Base-by-base conservation (phyloP, 2,888 invertebrate genomes). In the Synergus itoensis region DNA sequence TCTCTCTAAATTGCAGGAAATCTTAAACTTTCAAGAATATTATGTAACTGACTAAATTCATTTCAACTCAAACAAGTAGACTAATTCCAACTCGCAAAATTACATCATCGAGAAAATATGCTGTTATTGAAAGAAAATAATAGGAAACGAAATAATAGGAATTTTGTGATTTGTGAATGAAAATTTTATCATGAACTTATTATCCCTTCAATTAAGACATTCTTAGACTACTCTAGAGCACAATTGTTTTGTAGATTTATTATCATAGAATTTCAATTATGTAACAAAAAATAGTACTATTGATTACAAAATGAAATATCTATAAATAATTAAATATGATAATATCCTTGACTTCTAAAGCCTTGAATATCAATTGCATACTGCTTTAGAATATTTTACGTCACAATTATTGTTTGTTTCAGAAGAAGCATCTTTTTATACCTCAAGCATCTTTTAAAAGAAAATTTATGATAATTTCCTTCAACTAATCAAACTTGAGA, bases 381-480 rank as follows among this genome's bases (percentile, higher is more conserved):
- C 60, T 60, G 28, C 28, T 60, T 60, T 60, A 60, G 14, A 60
- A 21, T 12, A 60, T 21, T 60, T 60, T 60, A 18, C 60, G 60
- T 60, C 18, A 60, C 12, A 1, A 28, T 21, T 11, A 60, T 21
- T 60, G 21, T 28, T 60, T 28, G 60, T 5, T 60, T 60, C 12
- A 60, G 12, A 60, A 60, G 21, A 60, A 60, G 21, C 11, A 28
- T 11, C 60, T 60, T 60, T 60, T 73, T 73, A 45, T 73, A 21
- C 14, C 73, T 14, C 5, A 28, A 53, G 1, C n/a, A 53, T 53
- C 16, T 75, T 75, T 16, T 16, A 69, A 43, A 43, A 45, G 45
- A 45, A 45, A 45, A 5, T 45, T 45, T 12, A 60, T 28, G 11
- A 60, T 28, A 21, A 60, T 60, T 11, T 60, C 21, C n/a, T 4